These are phyloP conservation scores for Mixornis gularis DNA, from an alignment of 2,113 vertebrate species.

Conservation along the genomic window DNA sequence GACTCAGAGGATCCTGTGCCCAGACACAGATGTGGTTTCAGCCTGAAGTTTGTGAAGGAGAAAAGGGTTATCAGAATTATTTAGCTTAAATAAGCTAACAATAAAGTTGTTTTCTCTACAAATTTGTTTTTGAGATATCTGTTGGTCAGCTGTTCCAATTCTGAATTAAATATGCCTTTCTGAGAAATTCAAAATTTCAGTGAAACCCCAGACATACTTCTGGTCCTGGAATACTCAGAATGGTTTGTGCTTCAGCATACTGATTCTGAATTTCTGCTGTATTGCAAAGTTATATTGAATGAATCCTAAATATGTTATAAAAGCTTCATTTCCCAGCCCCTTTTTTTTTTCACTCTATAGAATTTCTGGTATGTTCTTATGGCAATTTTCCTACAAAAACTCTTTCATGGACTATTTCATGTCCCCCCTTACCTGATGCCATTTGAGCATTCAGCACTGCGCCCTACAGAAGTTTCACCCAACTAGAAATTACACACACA, in stretches of 20 bases:
- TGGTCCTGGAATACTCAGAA: not conserved
- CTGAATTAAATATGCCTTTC: not conserved
- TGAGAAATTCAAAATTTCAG: not conserved
- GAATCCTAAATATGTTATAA: not conserved
- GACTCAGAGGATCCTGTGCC: not conserved
- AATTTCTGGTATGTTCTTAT: not conserved
- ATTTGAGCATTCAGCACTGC: not conserved
- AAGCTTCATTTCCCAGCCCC: not conserved
- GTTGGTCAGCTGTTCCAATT: not conserved
- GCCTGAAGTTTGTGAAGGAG: not conserved
- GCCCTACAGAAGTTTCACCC: not conserved
- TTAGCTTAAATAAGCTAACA: not conserved
- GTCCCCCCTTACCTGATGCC: not conserved
- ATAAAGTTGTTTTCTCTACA: not conserved
- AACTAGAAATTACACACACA: not conserved
- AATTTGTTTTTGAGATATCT: not conserved
- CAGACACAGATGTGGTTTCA: not conserved
- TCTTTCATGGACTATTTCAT: not conserved
- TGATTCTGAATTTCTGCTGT: not conserved
- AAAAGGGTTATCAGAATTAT: not conserved
- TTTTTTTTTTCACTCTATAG: not conserved
- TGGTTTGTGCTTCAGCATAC: not conserved
- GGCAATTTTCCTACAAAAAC: not conserved
- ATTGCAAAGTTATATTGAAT: not conserved
- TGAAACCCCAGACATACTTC: not conserved